Percentiles rank a stretch among this genome's conserved stretches.
phyloP scores from a whole-genome alignment of 2,888 invertebrate genomes.

The Patella ulyssiponensis region DNA sequence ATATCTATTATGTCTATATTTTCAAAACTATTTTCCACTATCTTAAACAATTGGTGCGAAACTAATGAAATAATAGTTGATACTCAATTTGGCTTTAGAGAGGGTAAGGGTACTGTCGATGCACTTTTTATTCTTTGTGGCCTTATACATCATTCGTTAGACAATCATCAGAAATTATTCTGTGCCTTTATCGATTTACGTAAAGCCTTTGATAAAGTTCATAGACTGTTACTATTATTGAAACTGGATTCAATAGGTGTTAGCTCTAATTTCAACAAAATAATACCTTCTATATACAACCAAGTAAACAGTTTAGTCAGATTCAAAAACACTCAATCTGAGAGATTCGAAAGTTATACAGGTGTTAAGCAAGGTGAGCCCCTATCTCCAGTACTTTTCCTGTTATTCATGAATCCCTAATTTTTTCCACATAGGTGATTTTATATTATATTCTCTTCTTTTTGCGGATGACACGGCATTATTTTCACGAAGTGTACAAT shows the following conservation, averaged over 20 bases:
- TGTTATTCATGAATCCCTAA: not conserved
- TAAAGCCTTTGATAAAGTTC: not conserved
- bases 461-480: conserved; percentile 1
- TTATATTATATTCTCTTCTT: not conserved
- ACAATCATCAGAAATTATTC: not conserved
- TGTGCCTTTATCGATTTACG: not conserved
- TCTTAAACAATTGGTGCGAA: not conserved
- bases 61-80: not conserved
- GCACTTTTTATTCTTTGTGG: not conserved
- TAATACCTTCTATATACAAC: not conserved
- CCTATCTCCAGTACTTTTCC: not conserved
- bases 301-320: not conserved
- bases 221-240: not conserved
- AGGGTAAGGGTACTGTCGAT: not conserved
- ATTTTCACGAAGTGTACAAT: not conserved
- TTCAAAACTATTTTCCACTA: not conserved
- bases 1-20: conserved; percentile 2
- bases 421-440: not conserved
- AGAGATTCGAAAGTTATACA: not conserved
- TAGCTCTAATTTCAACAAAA: not conserved
- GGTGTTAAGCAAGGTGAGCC: not conserved
- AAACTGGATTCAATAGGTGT: not conserved
- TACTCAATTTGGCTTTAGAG: not conserved
- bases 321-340: not conserved
- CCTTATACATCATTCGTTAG: not conserved